phyloP scores from a whole-genome alignment of 2,797 vertebrate genomes.

The Halcyon badia region DNA sequence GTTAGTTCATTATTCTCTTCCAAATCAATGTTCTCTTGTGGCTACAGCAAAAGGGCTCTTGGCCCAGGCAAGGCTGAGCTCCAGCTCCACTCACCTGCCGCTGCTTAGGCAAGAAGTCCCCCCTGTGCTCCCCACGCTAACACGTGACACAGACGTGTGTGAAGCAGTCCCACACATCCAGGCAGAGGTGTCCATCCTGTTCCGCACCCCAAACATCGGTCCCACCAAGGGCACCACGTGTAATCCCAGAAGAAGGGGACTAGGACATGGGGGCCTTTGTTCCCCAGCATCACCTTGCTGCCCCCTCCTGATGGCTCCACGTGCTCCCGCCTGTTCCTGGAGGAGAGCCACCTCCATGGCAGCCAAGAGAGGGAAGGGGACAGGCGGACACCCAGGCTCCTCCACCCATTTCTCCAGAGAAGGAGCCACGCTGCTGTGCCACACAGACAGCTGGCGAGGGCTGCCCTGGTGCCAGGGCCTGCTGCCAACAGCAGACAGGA shows the following conservation, averaged over 20 bases:
- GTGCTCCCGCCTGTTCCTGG: fast-evolving
- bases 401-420: fast-evolving
- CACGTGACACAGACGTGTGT: fast-evolving
- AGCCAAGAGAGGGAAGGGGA: not conserved
- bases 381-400: fast-evolving
- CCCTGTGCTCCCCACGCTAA: not conserved
- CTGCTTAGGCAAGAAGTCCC: not conserved
- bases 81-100: not conserved
- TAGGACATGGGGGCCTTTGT: not conserved
- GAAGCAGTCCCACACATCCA: fast-evolving
- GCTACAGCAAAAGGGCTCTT: not conserved
- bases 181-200: not conserved
- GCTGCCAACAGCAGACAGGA: not conserved
- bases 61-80: not conserved
- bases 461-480: not conserved
- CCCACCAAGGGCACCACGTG: not conserved
- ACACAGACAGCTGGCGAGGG: fast-evolving
- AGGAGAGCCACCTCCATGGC: fast-evolving
- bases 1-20: not conserved
- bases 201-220: not conserved
- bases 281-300: not conserved
- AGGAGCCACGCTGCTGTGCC: not conserved
- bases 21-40: not conserved
- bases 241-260: not conserved
- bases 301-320: fast-evolving